Evolutionary conservation across 2,113 vertebrate species (phyloP).

Genomic region (Spermophilus dauricus): DNA sequence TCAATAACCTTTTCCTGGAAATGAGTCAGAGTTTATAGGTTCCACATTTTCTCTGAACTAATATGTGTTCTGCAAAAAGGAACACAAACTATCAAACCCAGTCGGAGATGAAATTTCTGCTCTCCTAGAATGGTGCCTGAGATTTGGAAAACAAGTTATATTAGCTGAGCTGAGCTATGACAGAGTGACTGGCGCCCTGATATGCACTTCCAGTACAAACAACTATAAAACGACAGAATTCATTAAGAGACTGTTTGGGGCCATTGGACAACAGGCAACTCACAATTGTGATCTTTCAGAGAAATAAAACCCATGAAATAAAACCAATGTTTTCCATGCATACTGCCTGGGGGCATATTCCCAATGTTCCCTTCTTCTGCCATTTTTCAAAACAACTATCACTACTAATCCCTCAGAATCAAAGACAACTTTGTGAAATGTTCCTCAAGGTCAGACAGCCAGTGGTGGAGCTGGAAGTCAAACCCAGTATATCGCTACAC

Average conservation of each 20-base stretch:
- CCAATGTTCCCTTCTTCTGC: background rate
- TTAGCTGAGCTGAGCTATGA: background rate
- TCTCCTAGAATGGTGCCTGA: background rate
- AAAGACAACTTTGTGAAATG: background rate
- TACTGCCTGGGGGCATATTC: background rate
- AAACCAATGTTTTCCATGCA: background rate
- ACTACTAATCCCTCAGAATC: background rate
- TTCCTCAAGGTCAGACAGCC: background rate
- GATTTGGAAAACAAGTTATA: background rate
- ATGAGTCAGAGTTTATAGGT: background rate
- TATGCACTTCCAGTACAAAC: background rate
- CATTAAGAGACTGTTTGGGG: background rate
- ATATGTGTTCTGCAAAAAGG: background rate
- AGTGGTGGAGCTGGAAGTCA: background rate
- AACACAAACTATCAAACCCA: background rate
- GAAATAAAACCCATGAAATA: background rate
- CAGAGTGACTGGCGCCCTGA: background rate
- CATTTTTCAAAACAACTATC: background rate
- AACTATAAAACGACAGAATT: background rate
- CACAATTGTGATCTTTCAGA: background rate
- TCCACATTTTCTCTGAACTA: background rate
- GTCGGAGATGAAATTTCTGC: conserved; percentile 13
- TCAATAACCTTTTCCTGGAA: background rate
- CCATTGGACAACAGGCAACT: background rate
- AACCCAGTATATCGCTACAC: background rate